Conservation (phyloP, 2,113 vertebrate genomes). For the Leiothrix lutea region DNA sequence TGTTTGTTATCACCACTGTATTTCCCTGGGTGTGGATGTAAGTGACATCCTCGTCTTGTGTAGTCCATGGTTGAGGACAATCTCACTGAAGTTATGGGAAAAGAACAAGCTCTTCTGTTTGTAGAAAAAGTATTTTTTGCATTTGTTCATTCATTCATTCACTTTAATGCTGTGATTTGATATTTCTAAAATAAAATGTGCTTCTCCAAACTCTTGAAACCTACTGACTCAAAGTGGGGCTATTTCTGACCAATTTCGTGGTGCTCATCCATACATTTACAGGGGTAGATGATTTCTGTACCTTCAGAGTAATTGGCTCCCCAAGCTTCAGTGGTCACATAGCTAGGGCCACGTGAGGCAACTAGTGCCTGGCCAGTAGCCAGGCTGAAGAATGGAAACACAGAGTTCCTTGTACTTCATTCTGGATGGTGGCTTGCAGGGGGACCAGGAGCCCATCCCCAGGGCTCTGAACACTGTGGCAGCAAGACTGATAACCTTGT, state of each 20-base stretch:
- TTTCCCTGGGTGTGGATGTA: not conserved
- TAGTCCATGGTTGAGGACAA: not conserved
- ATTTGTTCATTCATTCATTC: not conserved
- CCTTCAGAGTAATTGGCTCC: not conserved
- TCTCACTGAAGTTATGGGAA: not conserved
- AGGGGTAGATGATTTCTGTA: not conserved
- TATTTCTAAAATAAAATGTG: not conserved
- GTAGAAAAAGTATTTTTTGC: not conserved
- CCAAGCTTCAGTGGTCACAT: not conserved
- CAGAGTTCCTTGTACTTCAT: not conserved
- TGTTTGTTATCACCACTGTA: not conserved
- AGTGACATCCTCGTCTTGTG: not conserved
- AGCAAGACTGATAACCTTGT: not conserved
- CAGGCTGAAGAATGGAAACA: not conserved
- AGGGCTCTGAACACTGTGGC: not conserved
- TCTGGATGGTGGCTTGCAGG: not conserved
- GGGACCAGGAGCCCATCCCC: not conserved
- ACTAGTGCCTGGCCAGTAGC: not conserved
- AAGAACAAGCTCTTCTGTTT: not conserved
- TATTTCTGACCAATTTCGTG: not conserved
- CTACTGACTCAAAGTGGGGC: not conserved
- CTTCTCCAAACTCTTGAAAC: not conserved
- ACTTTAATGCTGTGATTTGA: not conserved
- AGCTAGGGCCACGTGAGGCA: fast-evolving
- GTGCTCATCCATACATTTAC: not conserved